Evolutionary conservation across 2,888 invertebrate genomes (phyloP).

Genomic region (Cerastoderma edule): DNA sequence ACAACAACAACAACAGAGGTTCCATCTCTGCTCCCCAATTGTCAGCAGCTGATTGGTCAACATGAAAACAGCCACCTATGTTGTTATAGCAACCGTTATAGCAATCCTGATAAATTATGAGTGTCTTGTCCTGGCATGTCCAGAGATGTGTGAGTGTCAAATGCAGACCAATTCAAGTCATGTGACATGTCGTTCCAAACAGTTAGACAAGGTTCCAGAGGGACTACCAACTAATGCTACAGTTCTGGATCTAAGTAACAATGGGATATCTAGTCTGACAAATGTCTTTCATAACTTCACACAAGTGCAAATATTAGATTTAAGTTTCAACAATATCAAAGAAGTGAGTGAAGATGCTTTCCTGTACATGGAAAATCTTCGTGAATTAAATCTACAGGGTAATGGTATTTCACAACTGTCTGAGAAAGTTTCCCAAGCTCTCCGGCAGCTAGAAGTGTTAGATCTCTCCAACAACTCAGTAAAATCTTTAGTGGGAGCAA

Average conservation of each 20-base stretch:
- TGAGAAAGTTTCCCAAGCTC: constrained; percentile 28
- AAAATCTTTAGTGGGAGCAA: constrained; percentile 32
- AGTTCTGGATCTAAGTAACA: constrained; percentile 52
- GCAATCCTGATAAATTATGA: neutral
- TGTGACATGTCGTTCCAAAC: constrained; percentile 58
- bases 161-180: constrained; percentile 21
- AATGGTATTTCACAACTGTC: constrained; percentile 50
- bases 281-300: constrained; percentile 59
- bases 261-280: constrained; percentile 55
- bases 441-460: constrained; percentile 39
- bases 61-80: constrained; percentile 18
- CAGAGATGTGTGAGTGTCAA: constrained; percentile 47
- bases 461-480: constrained; percentile 57
- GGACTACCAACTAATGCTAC: constrained; percentile 50
- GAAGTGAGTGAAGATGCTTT: constrained; percentile 41
- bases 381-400: constrained; percentile 42
- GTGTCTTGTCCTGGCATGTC: constrained; percentile 35
- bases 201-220: constrained; percentile 56
- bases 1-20: neutral
- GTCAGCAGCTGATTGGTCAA: constrained; percentile 23
- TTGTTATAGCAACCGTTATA: constrained; percentile 31
- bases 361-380: constrained; percentile 32
- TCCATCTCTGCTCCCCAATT: constrained; percentile 25
- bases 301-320: constrained; percentile 60
- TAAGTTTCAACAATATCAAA: constrained; percentile 67